Conservation (phyloP, 2,797 vertebrate genomes). For the Allobates femoralis region DNA sequence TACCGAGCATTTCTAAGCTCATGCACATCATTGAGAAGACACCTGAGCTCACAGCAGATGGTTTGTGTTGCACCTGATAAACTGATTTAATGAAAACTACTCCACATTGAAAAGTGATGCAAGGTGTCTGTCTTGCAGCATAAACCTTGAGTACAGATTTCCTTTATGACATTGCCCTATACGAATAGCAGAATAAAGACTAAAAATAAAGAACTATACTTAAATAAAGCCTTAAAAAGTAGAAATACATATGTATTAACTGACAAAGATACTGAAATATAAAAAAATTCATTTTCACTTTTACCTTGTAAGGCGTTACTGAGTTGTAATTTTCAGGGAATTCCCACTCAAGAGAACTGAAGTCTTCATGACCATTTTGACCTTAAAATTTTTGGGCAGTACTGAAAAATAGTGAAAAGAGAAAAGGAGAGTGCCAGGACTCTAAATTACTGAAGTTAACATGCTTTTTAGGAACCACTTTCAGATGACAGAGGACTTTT, state of each 20-base stretch:
- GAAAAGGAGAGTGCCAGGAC: conserved; percentile 63
- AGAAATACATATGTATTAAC: neutral
- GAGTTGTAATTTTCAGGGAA: conserved; percentile 88
- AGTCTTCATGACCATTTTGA: conserved; percentile 95
- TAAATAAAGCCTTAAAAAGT: neutral
- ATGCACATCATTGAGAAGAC: too few relatives aligned
- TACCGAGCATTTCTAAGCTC: too few relatives aligned
- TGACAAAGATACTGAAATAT: neutral
- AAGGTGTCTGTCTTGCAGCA: too few relatives aligned
- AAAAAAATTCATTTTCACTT: neutral
- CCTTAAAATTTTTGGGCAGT: conserved; percentile 97
- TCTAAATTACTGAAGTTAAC: conserved; percentile 34
- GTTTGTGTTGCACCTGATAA: too few relatives aligned
- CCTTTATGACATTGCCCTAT: neutral
- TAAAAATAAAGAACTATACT: neutral
- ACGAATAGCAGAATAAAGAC: neutral
- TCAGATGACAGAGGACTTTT: conserved; percentile 20
- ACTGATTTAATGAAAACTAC: too few relatives aligned
- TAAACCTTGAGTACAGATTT: too few relatives aligned
- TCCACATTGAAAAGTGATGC: too few relatives aligned
- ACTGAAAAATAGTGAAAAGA: conserved; percentile 76
- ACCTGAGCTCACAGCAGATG: too few relatives aligned
- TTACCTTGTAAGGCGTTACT: conserved; percentile 85
- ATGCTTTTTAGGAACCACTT: conserved; percentile 11
- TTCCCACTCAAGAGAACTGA: conserved; percentile 93